Base-by-base conservation (phyloP, 30 jellyfish, hydroid and myxozoan genomes). In the Turritopsis dohrnii region DNA sequence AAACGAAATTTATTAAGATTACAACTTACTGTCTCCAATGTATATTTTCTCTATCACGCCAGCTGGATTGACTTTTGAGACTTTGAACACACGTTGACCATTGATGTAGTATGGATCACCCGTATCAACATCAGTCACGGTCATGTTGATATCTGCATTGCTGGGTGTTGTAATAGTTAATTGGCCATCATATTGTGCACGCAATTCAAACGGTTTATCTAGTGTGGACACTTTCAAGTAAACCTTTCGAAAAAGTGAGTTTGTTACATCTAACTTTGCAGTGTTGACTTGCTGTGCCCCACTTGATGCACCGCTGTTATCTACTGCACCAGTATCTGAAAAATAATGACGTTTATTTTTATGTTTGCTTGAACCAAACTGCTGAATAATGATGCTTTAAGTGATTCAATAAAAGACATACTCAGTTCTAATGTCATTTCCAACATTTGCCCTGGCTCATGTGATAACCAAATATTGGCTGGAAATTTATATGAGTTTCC, bases 281-380 rank as follows among this genome's bases (percentile, higher is more conserved):
- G 97, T 94, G 76, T 94, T 94, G 93, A 96, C 96, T 72, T 87
- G 88, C 82, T 91, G 99, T 18, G 96, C 96, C 71, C 88, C 94
- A 29, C 86, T 84, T 1, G 95, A 31, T 0, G 96, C 99, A 3
- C 99, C 99, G 21, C 94, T 81, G 8, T 84, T 52, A 54, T 94
- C 99, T 27, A 86, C 90, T 23, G 94, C 95, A 7, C 99, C 99
- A 54, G 89, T 66, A 76, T 91, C 97, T 91, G 65, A 21, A 81
- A 66, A 53, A 23, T 53, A 23, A 81, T 20, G 27, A 28, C 8
- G 23, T 54, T n/a, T n/a, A 41, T 41, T 3, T 41, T 41, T 41
- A 41, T 13, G n/a, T n/a, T n/a, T n/a, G n/a, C n/a, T n/a, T n/a
- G n/a, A n/a, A n/a, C n/a, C n/a, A n/a, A n/a, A n/a, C n/a, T n/a